These are phyloP conservation scores for Sorex fumeus DNA, from an alignment of 2,113 vertebrate genomes.

Conservation along the genomic window DNA sequence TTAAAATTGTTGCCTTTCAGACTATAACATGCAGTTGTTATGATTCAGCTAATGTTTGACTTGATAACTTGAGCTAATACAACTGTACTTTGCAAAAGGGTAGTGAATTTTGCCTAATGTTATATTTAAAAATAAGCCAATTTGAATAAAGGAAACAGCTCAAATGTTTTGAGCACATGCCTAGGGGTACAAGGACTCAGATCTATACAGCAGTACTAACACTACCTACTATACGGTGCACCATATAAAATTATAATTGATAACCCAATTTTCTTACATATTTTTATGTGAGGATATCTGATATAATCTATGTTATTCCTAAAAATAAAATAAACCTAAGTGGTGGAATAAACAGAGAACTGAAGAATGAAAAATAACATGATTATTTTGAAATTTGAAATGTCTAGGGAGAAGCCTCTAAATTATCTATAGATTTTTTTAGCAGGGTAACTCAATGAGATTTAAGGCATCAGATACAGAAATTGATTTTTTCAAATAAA, in stretches of 20 bases:
- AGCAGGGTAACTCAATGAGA: constrained; percentile 8
- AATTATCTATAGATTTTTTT: constrained; percentile 50
- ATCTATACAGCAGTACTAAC: too few relatives aligned
- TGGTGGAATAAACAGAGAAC: background rate
- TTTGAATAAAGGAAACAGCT: background rate
- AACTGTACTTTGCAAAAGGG: background rate
- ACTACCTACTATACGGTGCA: too few relatives aligned
- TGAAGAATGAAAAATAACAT: constrained; percentile 18
- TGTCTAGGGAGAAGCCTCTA: constrained; percentile 44
- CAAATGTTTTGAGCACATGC: too few relatives aligned
- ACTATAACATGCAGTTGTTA: background rate
- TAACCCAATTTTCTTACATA: background rate
- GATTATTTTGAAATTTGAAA: constrained; percentile 7
- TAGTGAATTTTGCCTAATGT: constrained; percentile 19
- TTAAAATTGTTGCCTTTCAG: background rate
- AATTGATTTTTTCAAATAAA: constrained; percentile 40
- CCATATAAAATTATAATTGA: too few relatives aligned
- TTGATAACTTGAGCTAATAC: background rate
- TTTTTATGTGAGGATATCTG: background rate
- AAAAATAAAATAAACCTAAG: background rate
- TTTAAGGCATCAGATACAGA: constrained; percentile 47
- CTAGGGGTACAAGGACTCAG: too few relatives aligned
- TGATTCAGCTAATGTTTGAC: background rate
- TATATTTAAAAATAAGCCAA: constrained; percentile 32
- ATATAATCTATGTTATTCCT: background rate